Base-by-base conservation (phyloP, 2,888 invertebrate species). In the Amblyjoppa proteus region DNA sequence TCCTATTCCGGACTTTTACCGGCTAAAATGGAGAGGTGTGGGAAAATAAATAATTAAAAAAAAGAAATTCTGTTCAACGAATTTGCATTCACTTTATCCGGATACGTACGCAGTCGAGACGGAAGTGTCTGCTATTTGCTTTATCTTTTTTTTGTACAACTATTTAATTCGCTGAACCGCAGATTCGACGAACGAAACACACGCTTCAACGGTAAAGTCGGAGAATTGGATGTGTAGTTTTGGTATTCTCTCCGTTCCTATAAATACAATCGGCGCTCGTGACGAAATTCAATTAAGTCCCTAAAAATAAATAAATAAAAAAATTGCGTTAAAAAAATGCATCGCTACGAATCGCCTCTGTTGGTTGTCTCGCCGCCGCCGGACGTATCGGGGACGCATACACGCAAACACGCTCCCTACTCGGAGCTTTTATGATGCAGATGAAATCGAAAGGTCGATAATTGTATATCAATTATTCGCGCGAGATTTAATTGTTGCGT, bases 401-500 rank as follows among this genome's bases (percentile, higher is more conserved):
- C 68, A 11, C 13, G 38, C 61, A 66, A 28, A 51, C 25, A 45
- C 16, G 20, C 38, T 25, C 6, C 5, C 16, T 16, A 2, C n/a
- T 38, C 7, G 41, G 16, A 58, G 58, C 28, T 58, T 58, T 58
- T 28, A 49, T 58, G 64, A 75, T 81, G 25, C 49, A 58, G 31
- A 58, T 61, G 49, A 69, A 66, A 51, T 49, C 66, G 76, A 70
- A 68, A 45, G 49, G 73, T 78, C 81, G 74, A 77, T 74, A 73
- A 81, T 84, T 84, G 81, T 68, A 75, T 78, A 81, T 69, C 85
- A 81, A 85, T 78, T 85, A 78, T 81, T 85, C 78, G 74, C 69
- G 9, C 34, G 66, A 66, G 45, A 84, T 81, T 84, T 49, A 74
- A 84, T 84, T 74, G 73, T 78, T 38, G 20, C 28, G 68, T 53